Evolutionary conservation across 2,888 invertebrate species (phyloP).

Genomic region (Meloe dianella): DNA sequence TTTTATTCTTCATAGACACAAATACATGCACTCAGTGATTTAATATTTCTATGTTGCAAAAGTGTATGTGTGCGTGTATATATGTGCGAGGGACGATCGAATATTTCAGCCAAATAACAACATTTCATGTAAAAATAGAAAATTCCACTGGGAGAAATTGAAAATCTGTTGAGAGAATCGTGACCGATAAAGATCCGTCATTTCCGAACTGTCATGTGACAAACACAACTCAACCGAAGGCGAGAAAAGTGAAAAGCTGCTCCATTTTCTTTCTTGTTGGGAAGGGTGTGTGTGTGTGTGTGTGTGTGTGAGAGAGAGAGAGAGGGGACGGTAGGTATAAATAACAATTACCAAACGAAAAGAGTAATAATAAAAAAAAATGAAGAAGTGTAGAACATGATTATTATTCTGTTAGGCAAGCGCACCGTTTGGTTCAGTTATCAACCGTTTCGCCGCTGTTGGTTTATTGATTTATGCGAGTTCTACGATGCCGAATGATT

Average conservation of each 20-base stretch:
- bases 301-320: no score
- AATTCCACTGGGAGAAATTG: slow-evolving; percentile 41
- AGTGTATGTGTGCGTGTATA: neutral
- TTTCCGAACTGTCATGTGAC: slow-evolving; percentile 45
- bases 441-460: slow-evolving; percentile 42
- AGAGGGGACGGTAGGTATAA: neutral
- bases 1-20: neutral
- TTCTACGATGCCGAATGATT: slow-evolving; percentile 41
- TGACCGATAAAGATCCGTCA: slow-evolving; percentile 50
- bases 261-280: no score
- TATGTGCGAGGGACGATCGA: no score
- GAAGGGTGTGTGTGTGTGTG: no score
- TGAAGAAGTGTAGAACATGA: slow-evolving; percentile 44
- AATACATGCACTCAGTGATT: neutral
- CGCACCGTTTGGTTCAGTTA: slow-evolving; percentile 48
- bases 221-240: neutral
- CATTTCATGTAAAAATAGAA: slow-evolving; percentile 19
- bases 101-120: no score
- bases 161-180: slow-evolving; percentile 46
- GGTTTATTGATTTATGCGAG: slow-evolving; percentile 49
- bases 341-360: slow-evolving; percentile 20
- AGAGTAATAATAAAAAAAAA: no score
- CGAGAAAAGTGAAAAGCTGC: neutral
- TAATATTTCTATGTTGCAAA: neutral
- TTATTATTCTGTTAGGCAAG: slow-evolving; percentile 49